Conservation (phyloP, 1,140 invertebrate genomes). For the Drosophila asahinai region DNA sequence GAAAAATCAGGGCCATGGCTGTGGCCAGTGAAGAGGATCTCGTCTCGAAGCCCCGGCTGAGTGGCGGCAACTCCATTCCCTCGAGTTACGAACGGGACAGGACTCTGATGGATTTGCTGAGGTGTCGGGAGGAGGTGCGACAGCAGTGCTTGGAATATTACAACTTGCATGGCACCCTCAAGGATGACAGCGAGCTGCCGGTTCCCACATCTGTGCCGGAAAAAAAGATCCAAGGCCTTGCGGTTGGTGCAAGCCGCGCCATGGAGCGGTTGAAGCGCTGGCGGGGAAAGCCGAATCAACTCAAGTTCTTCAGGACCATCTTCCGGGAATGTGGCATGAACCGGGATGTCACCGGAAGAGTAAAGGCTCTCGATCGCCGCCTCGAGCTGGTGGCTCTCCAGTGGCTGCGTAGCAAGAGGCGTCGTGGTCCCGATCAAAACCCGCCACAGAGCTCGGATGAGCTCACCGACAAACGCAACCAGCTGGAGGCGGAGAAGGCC, state of each 20-base stretch:
- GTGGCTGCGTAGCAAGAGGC: slow-evolving; percentile 15
- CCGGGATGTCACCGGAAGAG: background rate
- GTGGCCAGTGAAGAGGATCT: background rate
- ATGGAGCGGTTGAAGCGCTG: slow-evolving; percentile 31
- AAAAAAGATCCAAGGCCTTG: background rate
- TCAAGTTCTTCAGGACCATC: slow-evolving; percentile 25
- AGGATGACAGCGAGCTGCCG: background rate
- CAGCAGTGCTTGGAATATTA: slow-evolving; percentile 32
- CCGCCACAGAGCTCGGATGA: background rate
- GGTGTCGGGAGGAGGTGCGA: slow-evolving; percentile 6
- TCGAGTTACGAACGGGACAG: background rate
- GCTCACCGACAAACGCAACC: background rate
- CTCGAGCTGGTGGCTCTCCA: slow-evolving; percentile 21
- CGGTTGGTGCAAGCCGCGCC: slow-evolving; percentile 8
- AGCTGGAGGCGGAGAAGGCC: background rate
- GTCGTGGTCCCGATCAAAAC: background rate
- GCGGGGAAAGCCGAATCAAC: slow-evolving; percentile 20
- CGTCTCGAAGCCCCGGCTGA: background rate
- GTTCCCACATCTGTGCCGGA: no score
- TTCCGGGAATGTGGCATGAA: slow-evolving; percentile 3
- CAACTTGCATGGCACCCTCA: slow-evolving; percentile 26
- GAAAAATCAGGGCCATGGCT: background rate
- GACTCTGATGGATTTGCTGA: background rate
- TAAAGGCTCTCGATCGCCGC: slow-evolving; percentile 22
- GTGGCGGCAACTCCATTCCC: background rate